A percentile compares a stretch with the other conserved stretches of the same genome.
phyloP scores from a whole-genome alignment of 2,797 vertebrate species.

The Enteromius fasciolatus region DNA sequence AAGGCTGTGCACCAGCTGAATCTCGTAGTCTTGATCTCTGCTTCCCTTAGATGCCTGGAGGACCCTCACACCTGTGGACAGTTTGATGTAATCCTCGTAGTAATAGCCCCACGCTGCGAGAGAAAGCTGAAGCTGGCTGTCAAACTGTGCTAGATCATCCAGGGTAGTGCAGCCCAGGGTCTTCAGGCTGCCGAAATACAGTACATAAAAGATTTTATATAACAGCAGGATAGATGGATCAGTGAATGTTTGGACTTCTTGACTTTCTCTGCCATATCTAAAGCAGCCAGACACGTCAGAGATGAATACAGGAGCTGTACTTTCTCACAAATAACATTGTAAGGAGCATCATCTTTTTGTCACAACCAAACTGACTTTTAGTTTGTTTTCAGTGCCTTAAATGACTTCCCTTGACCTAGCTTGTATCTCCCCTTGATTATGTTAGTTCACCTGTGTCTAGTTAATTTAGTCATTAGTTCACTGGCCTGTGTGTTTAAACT shows the following conservation, averaged over 20 bases:
- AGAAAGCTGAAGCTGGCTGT: conserved; percentile 81
- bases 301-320: not conserved
- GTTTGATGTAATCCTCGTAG: conserved; percentile 83
- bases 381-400: too few species aligned
- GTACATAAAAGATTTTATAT: not conserved
- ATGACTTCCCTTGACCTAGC: too few species aligned
- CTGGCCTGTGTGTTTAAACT: too few species aligned
- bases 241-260: not conserved
- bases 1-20: conserved; percentile 81
- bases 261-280: not conserved
- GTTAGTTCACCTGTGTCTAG: too few species aligned
- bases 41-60: conserved; percentile 77
- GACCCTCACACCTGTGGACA: conserved; percentile 80
- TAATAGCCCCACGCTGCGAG: conserved; percentile 83
- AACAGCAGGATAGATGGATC: not conserved
- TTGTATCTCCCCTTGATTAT: too few species aligned
- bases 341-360: not conserved
- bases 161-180: conserved; percentile 80
- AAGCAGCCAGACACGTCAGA: not conserved
- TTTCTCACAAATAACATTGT: not conserved
- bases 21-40: conserved; percentile 82
- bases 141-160: conserved; percentile 81
- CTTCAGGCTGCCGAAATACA: conserved; percentile 72
- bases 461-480: too few species aligned
- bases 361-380: too few species aligned